Conservation (phyloP, 1,140 invertebrate genomes). For the Trypoxylus dichotomus region DNA sequence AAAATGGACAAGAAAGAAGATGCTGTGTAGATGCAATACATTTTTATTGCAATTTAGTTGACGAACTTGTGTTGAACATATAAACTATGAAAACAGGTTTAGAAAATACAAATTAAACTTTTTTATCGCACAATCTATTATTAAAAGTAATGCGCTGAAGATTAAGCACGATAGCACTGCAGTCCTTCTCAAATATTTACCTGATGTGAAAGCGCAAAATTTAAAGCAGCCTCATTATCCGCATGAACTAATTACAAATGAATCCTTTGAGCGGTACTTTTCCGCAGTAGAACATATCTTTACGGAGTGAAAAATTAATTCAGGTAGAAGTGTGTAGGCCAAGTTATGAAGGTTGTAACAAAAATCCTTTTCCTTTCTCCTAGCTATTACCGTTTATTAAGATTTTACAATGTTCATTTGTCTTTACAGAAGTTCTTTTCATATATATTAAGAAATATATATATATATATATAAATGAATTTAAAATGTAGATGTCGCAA, state of each 20-base stretch:
- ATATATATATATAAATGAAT: too few species aligned
- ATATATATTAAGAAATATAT: background rate
- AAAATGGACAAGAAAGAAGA: too few species aligned
- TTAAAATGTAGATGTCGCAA: too few species aligned
- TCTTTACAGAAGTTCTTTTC: background rate
- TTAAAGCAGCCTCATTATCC: background rate
- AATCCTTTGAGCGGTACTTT: background rate
- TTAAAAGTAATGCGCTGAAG: too few species aligned
- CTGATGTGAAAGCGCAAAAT: background rate
- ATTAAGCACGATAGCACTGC: background rate
- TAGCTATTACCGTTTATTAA: background rate
- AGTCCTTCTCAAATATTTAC: background rate
- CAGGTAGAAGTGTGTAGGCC: background rate
- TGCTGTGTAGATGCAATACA: too few species aligned
- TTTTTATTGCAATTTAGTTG: too few species aligned
- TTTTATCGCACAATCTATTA: too few species aligned
- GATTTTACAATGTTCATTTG: background rate
- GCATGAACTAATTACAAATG: background rate
- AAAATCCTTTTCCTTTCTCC: background rate
- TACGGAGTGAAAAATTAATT: background rate
- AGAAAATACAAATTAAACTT: too few species aligned
- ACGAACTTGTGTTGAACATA: too few species aligned
- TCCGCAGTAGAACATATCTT: background rate
- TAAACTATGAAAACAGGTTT: too few species aligned
- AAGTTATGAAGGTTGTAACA: background rate